A percentile compares a stretch with the other conserved stretches of the same genome.
These are phyloP conservation scores for Dendroctonus ponderosae DNA, from an alignment of 1,140 invertebrate genomes.

Conservation along the genomic window DNA sequence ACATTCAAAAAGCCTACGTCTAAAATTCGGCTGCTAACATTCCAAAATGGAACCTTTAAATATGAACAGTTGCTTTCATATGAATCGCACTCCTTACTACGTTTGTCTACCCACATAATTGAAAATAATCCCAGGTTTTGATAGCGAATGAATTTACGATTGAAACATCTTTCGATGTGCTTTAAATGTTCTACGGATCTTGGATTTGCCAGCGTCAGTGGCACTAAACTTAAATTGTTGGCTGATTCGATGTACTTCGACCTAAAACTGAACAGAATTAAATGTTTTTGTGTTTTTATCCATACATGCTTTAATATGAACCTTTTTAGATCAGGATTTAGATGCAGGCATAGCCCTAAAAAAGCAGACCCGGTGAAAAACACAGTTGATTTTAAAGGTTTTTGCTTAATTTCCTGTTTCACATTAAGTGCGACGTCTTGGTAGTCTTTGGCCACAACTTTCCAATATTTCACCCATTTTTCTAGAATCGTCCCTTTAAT, in stretches of 20 bases:
- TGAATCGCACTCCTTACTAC: conserved; percentile 61
- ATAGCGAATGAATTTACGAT: conserved; percentile 64
- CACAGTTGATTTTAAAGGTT: conserved; percentile 56
- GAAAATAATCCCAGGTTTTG: conserved; percentile 69
- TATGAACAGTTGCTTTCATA: conserved; percentile 74
- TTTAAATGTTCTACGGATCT: conserved; percentile 63
- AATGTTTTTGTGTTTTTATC: neutral
- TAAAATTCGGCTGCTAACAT: conserved; percentile 64
- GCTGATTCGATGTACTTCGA: conserved; percentile 58
- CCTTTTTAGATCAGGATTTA: conserved; percentile 65
- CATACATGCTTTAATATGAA: neutral
- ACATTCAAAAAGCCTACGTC: conserved; percentile 76
- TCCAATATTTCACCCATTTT: conserved; percentile 65
- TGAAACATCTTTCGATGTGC: conserved; percentile 62
- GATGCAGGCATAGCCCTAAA: conserved; percentile 51
- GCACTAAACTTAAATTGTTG: conserved; percentile 66
- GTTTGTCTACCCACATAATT: conserved; percentile 72
- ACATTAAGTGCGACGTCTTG: conserved; percentile 59
- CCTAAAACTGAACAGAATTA: conserved; percentile 38
- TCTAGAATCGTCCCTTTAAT: conserved; percentile 62
- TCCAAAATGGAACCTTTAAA: conserved; percentile 61
- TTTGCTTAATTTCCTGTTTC: conserved; percentile 57
- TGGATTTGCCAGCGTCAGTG: conserved; percentile 65
- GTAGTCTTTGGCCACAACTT: conserved; percentile 61
- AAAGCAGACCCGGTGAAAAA: conserved; percentile 53